phyloP scores from a whole-genome alignment of 1,140 invertebrate species.

The Pseudomyrmex pallidus region DNA sequence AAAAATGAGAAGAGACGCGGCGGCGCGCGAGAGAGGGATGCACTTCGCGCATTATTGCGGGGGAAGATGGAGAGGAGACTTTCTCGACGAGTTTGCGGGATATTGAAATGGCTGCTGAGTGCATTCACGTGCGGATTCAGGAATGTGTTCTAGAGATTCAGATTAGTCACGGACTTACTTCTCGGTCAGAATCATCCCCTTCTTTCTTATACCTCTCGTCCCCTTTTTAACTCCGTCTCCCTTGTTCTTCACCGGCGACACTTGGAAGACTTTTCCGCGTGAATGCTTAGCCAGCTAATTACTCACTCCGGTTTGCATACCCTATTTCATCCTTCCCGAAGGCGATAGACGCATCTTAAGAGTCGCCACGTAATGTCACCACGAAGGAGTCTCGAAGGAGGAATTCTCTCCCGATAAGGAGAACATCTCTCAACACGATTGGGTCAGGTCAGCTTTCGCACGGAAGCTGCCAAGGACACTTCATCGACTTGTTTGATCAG shows the following conservation, averaged over 20 bases:
- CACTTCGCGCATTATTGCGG: constrained; percentile 6
- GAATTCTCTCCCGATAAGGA: not conserved
- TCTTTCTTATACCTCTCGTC: too few relatives aligned
- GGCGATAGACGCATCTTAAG: not conserved
- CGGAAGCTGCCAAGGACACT: constrained; percentile 12
- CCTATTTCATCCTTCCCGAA: not conserved
- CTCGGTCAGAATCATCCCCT: not conserved
- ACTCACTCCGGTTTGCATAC: constrained; percentile 46
- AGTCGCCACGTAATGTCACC: not conserved
- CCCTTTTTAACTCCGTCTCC: not conserved
- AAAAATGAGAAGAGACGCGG: constrained; percentile 18
- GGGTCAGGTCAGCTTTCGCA: constrained; percentile 11
- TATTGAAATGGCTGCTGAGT: constrained; percentile 55
- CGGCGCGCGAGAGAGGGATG: too few relatives aligned
- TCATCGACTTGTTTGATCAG: constrained; percentile 26
- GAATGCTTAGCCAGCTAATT: constrained; percentile 74
- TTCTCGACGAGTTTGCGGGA: constrained; percentile 20
- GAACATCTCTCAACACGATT: not conserved
- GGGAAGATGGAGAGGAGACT: not conserved
- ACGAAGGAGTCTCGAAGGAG: not conserved
- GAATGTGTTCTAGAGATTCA: constrained; percentile 55
- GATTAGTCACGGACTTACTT: constrained; percentile 68
- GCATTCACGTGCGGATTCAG: constrained; percentile 27
- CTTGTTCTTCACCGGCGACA: constrained; percentile 36
- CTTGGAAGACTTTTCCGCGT: constrained; percentile 36